phyloP scores from a whole-genome alignment of 2,797 vertebrate genomes.

The Sebastes vulpes region DNA sequence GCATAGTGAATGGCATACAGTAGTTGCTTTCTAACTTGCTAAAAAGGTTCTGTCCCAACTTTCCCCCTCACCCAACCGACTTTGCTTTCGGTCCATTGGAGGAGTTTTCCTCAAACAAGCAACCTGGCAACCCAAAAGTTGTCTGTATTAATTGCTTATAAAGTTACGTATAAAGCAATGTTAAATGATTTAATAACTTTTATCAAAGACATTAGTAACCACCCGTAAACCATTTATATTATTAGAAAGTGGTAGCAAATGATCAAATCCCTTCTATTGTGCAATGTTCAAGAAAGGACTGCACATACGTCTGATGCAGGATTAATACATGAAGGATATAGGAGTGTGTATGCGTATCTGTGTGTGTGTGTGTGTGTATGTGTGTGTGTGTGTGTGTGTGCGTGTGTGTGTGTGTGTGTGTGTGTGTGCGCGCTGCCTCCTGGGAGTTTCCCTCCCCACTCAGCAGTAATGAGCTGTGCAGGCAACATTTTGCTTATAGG shows the following conservation, averaged over 20 bases:
- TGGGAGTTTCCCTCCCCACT: slow-evolving; percentile 73
- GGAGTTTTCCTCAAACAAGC: background rate
- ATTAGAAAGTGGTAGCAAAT: background rate
- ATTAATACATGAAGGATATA: background rate
- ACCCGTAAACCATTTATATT: background rate
- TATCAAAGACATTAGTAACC: background rate
- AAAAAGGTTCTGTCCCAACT: too few species aligned
- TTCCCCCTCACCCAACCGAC: too few species aligned
- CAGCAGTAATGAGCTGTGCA: slow-evolving; percentile 81
- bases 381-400: background rate
- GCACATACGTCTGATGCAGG: background rate
- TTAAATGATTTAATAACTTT: background rate
- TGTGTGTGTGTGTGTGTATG: background rate
- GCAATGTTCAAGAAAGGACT: background rate
- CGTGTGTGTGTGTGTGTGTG: slow-evolving; percentile 9
- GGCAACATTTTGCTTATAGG: slow-evolving; percentile 81
- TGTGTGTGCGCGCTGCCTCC: slow-evolving; percentile 4
- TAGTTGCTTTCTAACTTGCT: too few species aligned
- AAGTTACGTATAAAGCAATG: background rate
- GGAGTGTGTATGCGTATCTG: background rate
- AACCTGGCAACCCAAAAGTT: background rate
- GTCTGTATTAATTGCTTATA: too few species aligned
- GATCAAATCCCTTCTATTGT: background rate
- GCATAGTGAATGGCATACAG: too few species aligned
- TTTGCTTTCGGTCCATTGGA: background rate